These are phyloP conservation scores for Ciconia boyciana DNA, from an alignment of 2,113 vertebrate genomes.

Conservation along the genomic window DNA sequence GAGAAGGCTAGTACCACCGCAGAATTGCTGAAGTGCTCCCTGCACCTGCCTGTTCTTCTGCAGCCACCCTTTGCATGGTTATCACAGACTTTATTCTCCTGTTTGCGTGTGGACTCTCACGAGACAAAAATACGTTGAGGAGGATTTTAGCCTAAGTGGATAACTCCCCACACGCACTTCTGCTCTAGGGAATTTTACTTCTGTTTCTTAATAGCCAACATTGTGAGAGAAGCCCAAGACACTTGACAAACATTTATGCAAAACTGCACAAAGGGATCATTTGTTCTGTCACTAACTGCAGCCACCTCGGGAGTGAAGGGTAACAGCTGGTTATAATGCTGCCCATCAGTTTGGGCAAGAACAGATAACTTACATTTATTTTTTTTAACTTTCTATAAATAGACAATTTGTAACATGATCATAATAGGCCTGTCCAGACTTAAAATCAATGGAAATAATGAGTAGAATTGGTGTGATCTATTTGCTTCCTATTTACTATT, in stretches of 20 bases:
- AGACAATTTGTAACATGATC: not conserved
- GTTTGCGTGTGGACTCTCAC: not conserved
- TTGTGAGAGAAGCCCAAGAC: conserved; percentile 19
- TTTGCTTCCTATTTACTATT: conserved; percentile 18
- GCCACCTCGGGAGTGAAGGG: not conserved
- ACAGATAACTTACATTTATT: not conserved
- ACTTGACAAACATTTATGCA: conserved; percentile 58
- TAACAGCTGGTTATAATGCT: conserved; percentile 29
- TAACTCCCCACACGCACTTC: not conserved
- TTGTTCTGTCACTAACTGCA: conserved; percentile 34
- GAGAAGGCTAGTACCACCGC: not conserved
- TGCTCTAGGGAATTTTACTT: conserved; percentile 51
- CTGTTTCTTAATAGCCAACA: conserved; percentile 9
- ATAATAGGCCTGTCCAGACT: not conserved
- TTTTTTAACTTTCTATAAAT: not conserved
- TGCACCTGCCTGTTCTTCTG: not conserved
- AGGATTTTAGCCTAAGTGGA: conserved; percentile 33
- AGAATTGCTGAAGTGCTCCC: not conserved
- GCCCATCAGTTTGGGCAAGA: not conserved
- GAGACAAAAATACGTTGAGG: not conserved
- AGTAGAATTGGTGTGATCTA: not conserved
- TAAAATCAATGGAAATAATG: conserved; percentile 38
- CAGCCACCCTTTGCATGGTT: not conserved
- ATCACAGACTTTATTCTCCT: not conserved
- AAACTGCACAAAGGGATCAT: conserved; percentile 49